A percentile compares a stretch with the other conserved stretches of the same genome.
phyloP scores from a whole-genome alignment of 2,888 invertebrate genomes.

The Agrilus cyanescens region DNA sequence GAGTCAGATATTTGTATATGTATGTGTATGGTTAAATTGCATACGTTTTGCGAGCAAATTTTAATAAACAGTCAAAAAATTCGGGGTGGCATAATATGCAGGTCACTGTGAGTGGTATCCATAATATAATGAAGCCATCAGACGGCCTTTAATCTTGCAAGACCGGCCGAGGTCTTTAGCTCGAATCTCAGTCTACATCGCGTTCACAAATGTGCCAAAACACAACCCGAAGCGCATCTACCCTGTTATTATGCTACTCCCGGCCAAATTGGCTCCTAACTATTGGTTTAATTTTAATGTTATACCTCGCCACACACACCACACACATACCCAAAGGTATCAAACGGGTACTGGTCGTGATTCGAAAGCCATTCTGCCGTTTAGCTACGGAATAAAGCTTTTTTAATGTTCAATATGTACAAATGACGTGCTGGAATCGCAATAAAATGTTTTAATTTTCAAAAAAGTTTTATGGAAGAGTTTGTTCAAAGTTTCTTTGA shows the following conservation, averaged over 20 bases:
- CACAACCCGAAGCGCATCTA: constrained; percentile 14
- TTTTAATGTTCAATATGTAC: no score
- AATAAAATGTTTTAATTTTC: no score
- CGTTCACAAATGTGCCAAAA: constrained; percentile 20
- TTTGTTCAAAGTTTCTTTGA: no score
- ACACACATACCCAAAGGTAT: constrained; percentile 1
- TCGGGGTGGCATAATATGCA: constrained; percentile 9
- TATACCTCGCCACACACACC: constrained; percentile 3
- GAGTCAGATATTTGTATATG: no score
- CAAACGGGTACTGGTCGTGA: neutral
- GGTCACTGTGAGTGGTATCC: constrained; percentile 11
- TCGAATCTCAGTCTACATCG: constrained; percentile 16
- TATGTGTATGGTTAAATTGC: no score
- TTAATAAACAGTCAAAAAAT: no score
- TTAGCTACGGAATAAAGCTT: no score
- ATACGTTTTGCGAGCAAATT: no score
- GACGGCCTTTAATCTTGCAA: constrained; percentile 28
- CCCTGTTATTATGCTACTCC: constrained; percentile 19
- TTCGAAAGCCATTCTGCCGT: no score
- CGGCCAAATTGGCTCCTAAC: constrained; percentile 22
- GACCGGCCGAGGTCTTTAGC: constrained; percentile 13
- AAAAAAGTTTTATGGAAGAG: no score
- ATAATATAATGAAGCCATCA: constrained; percentile 33
- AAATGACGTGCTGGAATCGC: no score
- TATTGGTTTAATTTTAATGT: constrained; percentile 17